A percentile compares a stretch with the other conserved stretches of the same genome.
Conservation (phyloP, 2,888 invertebrate species). For the Cacoxenus indagator region DNA sequence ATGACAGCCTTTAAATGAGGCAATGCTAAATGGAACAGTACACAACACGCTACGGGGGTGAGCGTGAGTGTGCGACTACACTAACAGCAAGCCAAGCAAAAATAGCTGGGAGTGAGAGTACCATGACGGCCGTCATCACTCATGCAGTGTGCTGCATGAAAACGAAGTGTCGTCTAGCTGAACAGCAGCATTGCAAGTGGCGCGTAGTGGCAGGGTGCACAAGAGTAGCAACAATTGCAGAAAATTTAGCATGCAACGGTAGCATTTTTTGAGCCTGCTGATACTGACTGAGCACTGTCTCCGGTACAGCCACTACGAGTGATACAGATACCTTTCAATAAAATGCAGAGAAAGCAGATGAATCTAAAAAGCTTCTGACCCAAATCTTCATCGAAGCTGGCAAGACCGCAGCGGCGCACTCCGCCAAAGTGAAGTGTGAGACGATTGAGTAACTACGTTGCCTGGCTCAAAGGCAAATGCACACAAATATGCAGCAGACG, state of each 20-base stretch:
- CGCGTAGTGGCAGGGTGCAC: not conserved
- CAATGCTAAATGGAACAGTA: slow-evolving; percentile 5
- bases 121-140: slow-evolving; percentile 5
- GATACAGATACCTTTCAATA: not conserved
- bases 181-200: not conserved
- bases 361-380: not conserved
- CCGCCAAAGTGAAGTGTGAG: not conserved
- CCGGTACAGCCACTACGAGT: not conserved
- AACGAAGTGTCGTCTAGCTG: slow-evolving; percentile 14
- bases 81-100: not conserved
- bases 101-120: slow-evolving; percentile 3
- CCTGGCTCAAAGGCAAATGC: not conserved
- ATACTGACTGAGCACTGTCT: not conserved
- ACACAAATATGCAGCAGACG: not conserved
- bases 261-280: not conserved
- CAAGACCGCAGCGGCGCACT: not conserved
- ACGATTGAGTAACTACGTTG: not conserved
- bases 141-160: not conserved
- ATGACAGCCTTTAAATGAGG: slow-evolving; percentile 1
- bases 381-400: not conserved
- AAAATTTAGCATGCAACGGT: slow-evolving; percentile 5
- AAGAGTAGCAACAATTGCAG: slow-evolving; percentile 14
- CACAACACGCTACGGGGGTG: no score
- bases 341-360: not conserved
- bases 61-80: not conserved